Percentiles rank a stretch among this genome's conserved stretches.
Conservation (phyloP, 53 echinoderm and acorn worm genomes). For the Echinarachnius parma region DNA sequence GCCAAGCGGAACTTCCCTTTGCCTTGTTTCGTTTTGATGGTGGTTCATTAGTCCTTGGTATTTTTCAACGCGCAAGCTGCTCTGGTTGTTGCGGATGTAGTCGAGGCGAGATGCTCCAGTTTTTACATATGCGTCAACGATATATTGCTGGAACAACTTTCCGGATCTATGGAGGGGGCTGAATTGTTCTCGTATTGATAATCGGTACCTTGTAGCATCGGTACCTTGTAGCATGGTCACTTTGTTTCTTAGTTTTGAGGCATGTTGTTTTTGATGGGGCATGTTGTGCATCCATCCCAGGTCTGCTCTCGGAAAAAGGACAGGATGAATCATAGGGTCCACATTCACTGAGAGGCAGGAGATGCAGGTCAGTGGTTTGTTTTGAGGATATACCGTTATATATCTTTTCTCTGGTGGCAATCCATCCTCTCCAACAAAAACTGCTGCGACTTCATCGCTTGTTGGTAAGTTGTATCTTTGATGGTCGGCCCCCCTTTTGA, state of each 20-base stretch:
- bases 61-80: constrained; percentile 3
- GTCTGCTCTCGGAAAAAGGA: constrained; percentile 30
- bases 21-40: not conserved
- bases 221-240: constrained; percentile 24
- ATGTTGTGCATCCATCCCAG: constrained; percentile 17
- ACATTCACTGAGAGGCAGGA: not conserved
- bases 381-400: not conserved
- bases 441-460: constrained; percentile 38
- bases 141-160: constrained; percentile 49
- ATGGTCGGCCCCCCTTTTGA: constrained; percentile 4
- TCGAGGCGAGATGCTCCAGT: constrained; percentile 2
- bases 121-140: constrained; percentile 46
- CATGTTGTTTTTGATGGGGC: not conserved
- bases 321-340: constrained; percentile 6
- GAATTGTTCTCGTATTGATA: constrained; percentile 6
- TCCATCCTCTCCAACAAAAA: constrained; percentile 19
- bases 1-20: constrained; percentile 4
- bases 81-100: constrained; percentile 2
- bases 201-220: not conserved
- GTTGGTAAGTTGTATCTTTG: constrained; percentile 36
- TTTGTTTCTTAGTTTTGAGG: not conserved
- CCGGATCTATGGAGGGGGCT: constrained; percentile 26
- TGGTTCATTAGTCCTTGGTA: constrained; percentile 1
- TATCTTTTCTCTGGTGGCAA: constrained; percentile 16
- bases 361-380: not conserved